Conservation (phyloP, 2,797 vertebrate species). For the Echeneis naucrates region DNA sequence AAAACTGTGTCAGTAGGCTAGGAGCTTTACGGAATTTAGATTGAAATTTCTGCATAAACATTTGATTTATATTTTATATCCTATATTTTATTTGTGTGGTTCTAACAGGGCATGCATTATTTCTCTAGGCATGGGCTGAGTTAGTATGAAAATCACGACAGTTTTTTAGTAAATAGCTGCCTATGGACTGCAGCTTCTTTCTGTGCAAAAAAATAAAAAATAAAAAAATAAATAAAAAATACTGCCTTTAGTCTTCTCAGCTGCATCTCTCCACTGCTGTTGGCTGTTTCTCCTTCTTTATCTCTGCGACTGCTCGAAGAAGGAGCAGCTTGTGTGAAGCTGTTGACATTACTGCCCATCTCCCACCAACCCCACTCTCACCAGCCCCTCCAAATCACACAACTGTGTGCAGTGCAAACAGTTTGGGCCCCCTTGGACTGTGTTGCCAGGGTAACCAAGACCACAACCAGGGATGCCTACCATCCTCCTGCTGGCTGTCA, state of each 20-base stretch:
- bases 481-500: slow-evolving; percentile 5
- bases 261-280: background rate
- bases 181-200: slow-evolving; percentile 14
- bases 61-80: too few relatives aligned
- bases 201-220: slow-evolving; percentile 12
- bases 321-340: slow-evolving; percentile 61
- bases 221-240: slow-evolving; percentile 6
- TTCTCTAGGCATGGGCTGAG: slow-evolving; percentile 21
- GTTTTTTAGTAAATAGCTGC: slow-evolving; percentile 44
- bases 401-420: slow-evolving; percentile 81
- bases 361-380: slow-evolving; percentile 33
- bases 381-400: slow-evolving; percentile 74
- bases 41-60: slow-evolving; percentile 56
- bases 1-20: slow-evolving; percentile 76
- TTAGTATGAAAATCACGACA: slow-evolving; percentile 29
- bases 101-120: slow-evolving; percentile 26
- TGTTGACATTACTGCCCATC: slow-evolving; percentile 66
- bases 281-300: slow-evolving; percentile 30
- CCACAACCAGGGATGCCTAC: slow-evolving; percentile 68
- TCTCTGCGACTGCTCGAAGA: slow-evolving; percentile 37
- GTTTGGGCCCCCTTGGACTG: slow-evolving; percentile 49
- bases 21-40: slow-evolving; percentile 31
- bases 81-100: slow-evolving; percentile 37
- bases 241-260: slow-evolving; percentile 43
- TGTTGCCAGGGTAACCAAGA: slow-evolving; percentile 63